phyloP scores from a whole-genome alignment of 2,113 vertebrate species.

The Etheostoma cragini region DNA sequence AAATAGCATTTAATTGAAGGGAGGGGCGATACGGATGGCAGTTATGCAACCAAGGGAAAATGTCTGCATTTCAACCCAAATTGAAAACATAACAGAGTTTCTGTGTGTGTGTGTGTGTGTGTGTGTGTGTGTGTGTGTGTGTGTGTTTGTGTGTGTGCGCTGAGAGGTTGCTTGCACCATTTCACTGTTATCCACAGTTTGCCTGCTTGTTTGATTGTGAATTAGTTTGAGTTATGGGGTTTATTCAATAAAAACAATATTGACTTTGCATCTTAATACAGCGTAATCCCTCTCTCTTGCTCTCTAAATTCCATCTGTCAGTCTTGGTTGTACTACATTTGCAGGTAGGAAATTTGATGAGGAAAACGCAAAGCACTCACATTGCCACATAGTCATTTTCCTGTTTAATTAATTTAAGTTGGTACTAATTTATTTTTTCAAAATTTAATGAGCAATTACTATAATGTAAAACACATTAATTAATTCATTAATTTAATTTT shows the following conservation, averaged over 20 bases:
- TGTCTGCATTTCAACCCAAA: constrained; percentile 81
- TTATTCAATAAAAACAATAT: constrained; percentile 39
- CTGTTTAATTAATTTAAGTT: not conserved
- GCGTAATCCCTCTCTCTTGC: not conserved
- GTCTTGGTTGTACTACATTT: constrained; percentile 4
- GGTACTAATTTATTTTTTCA: not conserved
- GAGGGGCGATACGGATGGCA: constrained; percentile 77
- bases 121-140: constrained; percentile 32
- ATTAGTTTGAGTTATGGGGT: constrained; percentile 47
- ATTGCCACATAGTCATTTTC: not conserved
- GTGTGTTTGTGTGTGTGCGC: constrained; percentile 30
- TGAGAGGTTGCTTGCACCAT: constrained; percentile 33
- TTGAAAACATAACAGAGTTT: constrained; percentile 83
- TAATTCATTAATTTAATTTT: constrained; percentile 2
- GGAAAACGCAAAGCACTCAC: not conserved
- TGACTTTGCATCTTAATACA: constrained; percentile 24
- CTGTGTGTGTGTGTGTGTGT: constrained; percentile 53
- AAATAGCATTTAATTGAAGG: constrained; percentile 85
- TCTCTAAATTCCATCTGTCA: constrained; percentile 3
- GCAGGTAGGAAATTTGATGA: constrained; percentile 3
- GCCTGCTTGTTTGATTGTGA: constrained; percentile 45
- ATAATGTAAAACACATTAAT: not conserved
- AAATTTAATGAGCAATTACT: constrained; percentile 4
- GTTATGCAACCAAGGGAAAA: constrained; percentile 81
- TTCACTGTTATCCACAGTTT: constrained; percentile 54